Evolutionary conservation across 2,888 invertebrate species (phyloP).

Genomic region (Drosophila mimica): DNA sequence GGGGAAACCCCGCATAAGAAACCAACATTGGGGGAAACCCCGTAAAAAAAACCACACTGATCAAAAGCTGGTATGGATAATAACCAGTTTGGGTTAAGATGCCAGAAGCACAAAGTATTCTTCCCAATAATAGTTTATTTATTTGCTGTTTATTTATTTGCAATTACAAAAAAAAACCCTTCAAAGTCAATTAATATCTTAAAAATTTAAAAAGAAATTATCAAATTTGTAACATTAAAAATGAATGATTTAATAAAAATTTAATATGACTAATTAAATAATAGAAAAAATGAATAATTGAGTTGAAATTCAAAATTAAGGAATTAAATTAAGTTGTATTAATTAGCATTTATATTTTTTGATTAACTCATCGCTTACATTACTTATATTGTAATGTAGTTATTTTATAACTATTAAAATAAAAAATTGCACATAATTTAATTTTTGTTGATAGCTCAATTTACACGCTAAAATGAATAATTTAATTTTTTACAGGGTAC

Average conservation of each 20-base stretch:
- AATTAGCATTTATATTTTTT: background rate
- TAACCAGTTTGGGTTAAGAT: background rate
- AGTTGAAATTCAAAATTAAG: background rate
- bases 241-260: background rate
- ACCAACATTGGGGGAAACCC: background rate
- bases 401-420: background rate
- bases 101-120: too few species aligned
- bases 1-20: too few species aligned
- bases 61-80: background rate
- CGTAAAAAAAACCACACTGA: background rate
- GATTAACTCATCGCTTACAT: background rate
- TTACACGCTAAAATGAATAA: background rate
- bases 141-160: background rate
- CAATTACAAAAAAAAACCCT: background rate
- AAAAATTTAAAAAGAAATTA: background rate
- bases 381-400: background rate
- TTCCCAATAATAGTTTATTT: background rate
- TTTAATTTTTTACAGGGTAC: constrained; percentile 73
- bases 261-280: background rate
- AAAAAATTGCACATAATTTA: background rate
- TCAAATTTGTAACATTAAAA: background rate
- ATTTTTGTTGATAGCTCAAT: background rate
- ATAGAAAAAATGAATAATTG: background rate
- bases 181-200: background rate
- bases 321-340: background rate